phyloP scores from a whole-genome alignment of 2,888 invertebrate species.

The Sphaerophoria taeniata region DNA sequence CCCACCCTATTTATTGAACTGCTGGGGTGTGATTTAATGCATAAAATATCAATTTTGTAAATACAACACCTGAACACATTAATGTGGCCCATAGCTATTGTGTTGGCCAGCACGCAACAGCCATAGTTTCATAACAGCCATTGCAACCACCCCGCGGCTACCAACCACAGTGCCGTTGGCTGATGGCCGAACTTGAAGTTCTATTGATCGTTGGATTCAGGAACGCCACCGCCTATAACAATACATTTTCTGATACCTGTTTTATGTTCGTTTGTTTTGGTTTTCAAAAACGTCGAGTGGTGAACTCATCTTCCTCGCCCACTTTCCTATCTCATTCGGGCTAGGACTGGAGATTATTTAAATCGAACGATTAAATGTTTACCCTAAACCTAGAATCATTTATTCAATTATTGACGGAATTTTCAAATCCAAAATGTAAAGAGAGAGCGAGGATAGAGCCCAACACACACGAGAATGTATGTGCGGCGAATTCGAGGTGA shows the following conservation, averaged over 20 bases:
- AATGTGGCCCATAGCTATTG: constrained; percentile 50
- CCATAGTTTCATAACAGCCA: constrained; percentile 32
- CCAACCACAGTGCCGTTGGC: background rate
- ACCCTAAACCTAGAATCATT: constrained; percentile 58
- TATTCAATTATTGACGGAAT: constrained; percentile 65
- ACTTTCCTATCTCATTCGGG: background rate
- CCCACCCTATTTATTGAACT: background rate
- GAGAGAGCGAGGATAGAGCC: background rate
- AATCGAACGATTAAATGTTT: constrained; percentile 72
- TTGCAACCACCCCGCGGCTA: background rate
- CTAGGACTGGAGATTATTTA: constrained; percentile 63
- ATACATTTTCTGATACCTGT: constrained; percentile 57
- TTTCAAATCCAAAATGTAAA: background rate
- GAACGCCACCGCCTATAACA: constrained; percentile 38
- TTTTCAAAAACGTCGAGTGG: background rate
- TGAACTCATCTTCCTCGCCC: background rate
- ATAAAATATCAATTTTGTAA: constrained; percentile 73
- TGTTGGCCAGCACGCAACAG: constrained; percentile 33
- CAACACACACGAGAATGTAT: background rate
- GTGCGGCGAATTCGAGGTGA: constrained; percentile 39
- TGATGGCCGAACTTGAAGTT: constrained; percentile 5
- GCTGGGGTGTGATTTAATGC: constrained; percentile 67
- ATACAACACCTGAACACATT: constrained; percentile 71
- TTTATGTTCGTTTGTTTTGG: constrained; percentile 28
- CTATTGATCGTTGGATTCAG: background rate